Evolutionary conservation across 2,113 vertebrate genomes (phyloP), one percentile per base, ranked within the genome.

Genomic region (Romanogobio albipinnatus): DNA sequence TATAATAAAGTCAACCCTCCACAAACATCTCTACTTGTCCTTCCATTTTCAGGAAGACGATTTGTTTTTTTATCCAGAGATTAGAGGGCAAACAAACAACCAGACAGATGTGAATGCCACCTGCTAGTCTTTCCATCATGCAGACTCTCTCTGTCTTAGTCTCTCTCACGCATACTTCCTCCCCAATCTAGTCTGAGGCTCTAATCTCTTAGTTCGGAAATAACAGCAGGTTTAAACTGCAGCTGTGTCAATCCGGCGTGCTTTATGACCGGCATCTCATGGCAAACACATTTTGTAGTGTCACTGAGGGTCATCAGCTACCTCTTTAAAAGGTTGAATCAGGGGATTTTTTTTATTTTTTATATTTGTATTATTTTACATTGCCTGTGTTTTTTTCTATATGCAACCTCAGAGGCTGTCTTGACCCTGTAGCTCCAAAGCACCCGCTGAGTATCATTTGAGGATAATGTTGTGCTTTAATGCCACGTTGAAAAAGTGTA

Each of bases 191-290:
- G 92, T 91, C 83, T 84, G 92, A 93, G 92, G 95, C 95, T 96
- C 95, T 95, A 96, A 95, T 95, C 93, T 95, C 94, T 95, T 88
- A 93, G 93, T 93, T 93, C 93, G 95, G 95, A 97, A 97, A 95
- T 95, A 96, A 96, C 90, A 95, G 92, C 93, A 91, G 90, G 92
- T 88, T 95, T 90, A 93, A 91, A 92, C 91, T 92, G 91, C 94
- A 95, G 93, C 95, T 94, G 94, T 92, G 95, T 93, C 94, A 96
- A 93, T 39, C 39, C 6, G 39, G 39, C 6, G 91, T 88, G 89
- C 81, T 49, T 86, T 93, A 91, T 92, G 92, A 95, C 91, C 91
- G 47, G 51, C 61, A 76, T 45, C 58, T 76, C 74, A 26, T 24
- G 17, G 47, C 77, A 79, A 86, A 75, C 76, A 59, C 39, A 39